These are phyloP conservation scores for Himalopsyche phryganea DNA, from an alignment of 1,140 invertebrate species.

Conservation along the genomic window DNA sequence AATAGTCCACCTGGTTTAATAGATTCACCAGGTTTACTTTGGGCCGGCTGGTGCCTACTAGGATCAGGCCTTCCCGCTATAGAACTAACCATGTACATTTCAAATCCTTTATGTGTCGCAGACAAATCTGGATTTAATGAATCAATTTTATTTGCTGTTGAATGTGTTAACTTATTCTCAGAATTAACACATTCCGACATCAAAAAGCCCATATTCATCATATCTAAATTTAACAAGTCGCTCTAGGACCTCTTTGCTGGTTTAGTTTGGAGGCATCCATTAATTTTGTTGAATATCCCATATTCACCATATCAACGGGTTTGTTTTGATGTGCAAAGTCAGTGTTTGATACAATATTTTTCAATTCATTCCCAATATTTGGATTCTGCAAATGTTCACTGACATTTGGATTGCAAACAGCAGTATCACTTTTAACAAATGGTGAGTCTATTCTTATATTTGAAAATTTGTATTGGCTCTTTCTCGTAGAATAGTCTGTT, in stretches of 20 bases:
- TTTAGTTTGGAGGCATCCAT: conserved; percentile 16
- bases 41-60: conserved; percentile 1
- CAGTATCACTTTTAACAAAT: not conserved
- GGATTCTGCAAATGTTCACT: conserved; percentile 1
- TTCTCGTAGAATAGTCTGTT: conserved; percentile 9
- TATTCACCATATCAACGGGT: conserved; percentile 37
- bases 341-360: conserved; percentile 7
- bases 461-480: conserved; percentile 13
- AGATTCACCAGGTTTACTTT: no score
- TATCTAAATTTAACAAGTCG: conserved; percentile 38
- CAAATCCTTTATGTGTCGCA: conserved; percentile 9
- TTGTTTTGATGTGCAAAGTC: conserved; percentile 31
- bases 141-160: conserved; percentile 3
- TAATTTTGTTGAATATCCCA: conserved; percentile 35
- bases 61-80: conserved; percentile 13
- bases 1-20: no score
- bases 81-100: conserved; percentile 19
- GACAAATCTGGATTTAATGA: not conserved
- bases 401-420: not conserved
- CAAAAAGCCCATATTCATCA: conserved; percentile 51
- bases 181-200: conserved; percentile 35
- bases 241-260: not conserved
- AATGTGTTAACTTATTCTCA: conserved; percentile 15
- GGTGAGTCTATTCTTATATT: conserved; percentile 2
- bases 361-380: conserved; percentile 2